These are phyloP conservation scores for Corythornis madagascariensis DNA, from an alignment of 2,113 vertebrate genomes.

Conservation along the genomic window DNA sequence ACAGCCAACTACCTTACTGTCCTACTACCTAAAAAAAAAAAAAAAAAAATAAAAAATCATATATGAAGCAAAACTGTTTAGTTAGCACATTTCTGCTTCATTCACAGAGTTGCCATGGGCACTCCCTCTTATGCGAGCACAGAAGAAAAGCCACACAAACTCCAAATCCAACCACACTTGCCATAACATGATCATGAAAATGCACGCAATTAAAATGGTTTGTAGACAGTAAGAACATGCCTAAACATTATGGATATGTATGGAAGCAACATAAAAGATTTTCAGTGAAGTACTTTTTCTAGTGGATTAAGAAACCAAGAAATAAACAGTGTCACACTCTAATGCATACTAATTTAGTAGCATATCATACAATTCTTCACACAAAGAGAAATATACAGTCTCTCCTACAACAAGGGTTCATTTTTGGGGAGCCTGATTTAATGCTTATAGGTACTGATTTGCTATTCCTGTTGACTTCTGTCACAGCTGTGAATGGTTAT, in stretches of 20 bases:
- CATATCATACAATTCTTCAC: not conserved
- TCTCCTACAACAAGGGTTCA: not conserved
- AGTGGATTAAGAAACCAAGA: not conserved
- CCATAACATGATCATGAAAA: slow-evolving; percentile 65
- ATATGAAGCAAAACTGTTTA: slow-evolving; percentile 44
- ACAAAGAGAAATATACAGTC: not conserved
- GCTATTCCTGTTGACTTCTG: slow-evolving; percentile 44
- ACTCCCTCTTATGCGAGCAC: not conserved
- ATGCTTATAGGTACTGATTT: slow-evolving; percentile 4
- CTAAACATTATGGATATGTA: slow-evolving; percentile 41
- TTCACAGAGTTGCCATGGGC: slow-evolving; percentile 39
- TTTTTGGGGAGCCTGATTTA: slow-evolving; percentile 32
- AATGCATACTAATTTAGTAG: not conserved
- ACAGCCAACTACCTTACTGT: not conserved
- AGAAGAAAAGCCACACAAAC: slow-evolving; percentile 33
- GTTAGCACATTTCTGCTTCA: slow-evolving; percentile 36
- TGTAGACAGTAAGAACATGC: slow-evolving; percentile 51
- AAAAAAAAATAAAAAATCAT: not conserved
- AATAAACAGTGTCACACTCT: not conserved
- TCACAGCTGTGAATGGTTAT: slow-evolving; percentile 4
- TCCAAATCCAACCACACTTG: slow-evolving; percentile 62
- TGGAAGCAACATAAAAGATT: slow-evolving; percentile 40
- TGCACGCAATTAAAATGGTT: slow-evolving; percentile 48
- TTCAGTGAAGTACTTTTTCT: slow-evolving; percentile 12
- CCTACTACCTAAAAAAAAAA: not conserved